These are phyloP conservation scores for Dryadula phaetusa DNA, from an alignment of 2,888 invertebrate species.

Conservation along the genomic window DNA sequence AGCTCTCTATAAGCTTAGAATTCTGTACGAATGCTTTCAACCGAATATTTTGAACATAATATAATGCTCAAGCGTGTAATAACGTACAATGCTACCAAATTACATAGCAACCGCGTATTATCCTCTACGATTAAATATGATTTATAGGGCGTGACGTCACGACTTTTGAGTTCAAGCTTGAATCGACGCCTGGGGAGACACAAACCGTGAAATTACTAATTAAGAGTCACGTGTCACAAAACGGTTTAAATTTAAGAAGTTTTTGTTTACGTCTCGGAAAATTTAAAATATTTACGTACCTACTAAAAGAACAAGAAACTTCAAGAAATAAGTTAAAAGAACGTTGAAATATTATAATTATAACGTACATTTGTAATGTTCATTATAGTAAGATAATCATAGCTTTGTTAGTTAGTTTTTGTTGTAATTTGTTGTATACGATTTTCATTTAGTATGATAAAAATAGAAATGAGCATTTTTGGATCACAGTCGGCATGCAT, in stretches of 20 bases:
- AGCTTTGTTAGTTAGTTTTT: no score
- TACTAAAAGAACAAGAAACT: not conserved
- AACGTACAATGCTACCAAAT: constrained; percentile 47
- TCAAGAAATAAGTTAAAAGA: not conserved
- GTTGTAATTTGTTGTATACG: no score
- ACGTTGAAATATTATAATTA: not conserved
- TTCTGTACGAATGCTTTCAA: constrained; percentile 38
- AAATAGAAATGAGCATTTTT: no score
- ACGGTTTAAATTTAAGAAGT: constrained; percentile 22
- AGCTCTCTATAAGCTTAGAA: constrained; percentile 28
- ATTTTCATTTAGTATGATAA: no score
- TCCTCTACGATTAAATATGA: constrained; percentile 71
- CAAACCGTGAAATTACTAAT: constrained; percentile 79
- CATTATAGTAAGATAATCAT: no score
- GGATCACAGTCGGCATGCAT: no score
- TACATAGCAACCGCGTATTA: constrained; percentile 55
- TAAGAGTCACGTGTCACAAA: constrained; percentile 71
- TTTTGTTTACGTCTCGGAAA: constrained; percentile 14
- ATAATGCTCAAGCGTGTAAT: constrained; percentile 42
- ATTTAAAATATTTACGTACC: not conserved
- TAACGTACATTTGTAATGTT: no score
- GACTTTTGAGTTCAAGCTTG: constrained; percentile 54
- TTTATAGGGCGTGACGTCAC: constrained; percentile 72
- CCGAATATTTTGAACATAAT: constrained; percentile 37
- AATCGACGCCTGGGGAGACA: constrained; percentile 65